These are phyloP conservation scores for Cerceris rybyensis DNA, from an alignment of 2,888 invertebrate species.

Conservation along the genomic window DNA sequence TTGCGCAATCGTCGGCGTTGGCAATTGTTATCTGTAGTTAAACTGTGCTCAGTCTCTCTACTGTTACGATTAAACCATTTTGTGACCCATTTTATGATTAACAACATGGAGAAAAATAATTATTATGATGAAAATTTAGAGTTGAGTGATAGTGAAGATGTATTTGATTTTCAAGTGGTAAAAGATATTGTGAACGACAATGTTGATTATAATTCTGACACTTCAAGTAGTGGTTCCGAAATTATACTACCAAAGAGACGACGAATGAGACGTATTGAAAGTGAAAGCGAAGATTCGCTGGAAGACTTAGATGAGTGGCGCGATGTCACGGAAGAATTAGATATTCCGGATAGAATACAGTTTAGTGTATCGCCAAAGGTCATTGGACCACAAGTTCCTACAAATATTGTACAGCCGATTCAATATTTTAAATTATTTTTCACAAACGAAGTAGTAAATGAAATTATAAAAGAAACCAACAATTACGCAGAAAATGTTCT, in stretches of 20 bases:
- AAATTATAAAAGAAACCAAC: slow-evolving; percentile 22
- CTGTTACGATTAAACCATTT: too few relatives aligned
- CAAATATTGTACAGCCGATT: slow-evolving; percentile 30
- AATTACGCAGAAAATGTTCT: slow-evolving; percentile 31
- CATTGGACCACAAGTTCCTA: slow-evolving; percentile 23
- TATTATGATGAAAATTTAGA: too few relatives aligned
- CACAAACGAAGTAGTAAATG: slow-evolving; percentile 3
- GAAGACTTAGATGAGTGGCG: slow-evolving; percentile 25
- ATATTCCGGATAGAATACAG: slow-evolving; percentile 30
- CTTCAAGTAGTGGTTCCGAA: too few relatives aligned
- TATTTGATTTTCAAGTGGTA: not conserved
- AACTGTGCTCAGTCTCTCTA: too few relatives aligned
- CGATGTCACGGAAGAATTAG: not conserved
- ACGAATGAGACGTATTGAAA: slow-evolving; percentile 20
- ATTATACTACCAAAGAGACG: not conserved
- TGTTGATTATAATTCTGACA: too few relatives aligned
- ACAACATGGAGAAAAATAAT: too few relatives aligned
- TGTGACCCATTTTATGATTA: too few relatives aligned
- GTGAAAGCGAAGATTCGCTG: slow-evolving; percentile 24
- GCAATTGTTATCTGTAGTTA: too few relatives aligned
- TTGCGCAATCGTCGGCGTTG: too few relatives aligned
- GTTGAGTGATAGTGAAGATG: not conserved
- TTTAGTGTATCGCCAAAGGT: slow-evolving; percentile 37
- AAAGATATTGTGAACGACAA: not conserved
- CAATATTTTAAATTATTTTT: slow-evolving; percentile 32